Percentiles rank a stretch among this genome's conserved stretches.
Evolutionary conservation across 1,140 invertebrate genomes (phyloP).

Genomic region (Habropoda laboriosa): DNA sequence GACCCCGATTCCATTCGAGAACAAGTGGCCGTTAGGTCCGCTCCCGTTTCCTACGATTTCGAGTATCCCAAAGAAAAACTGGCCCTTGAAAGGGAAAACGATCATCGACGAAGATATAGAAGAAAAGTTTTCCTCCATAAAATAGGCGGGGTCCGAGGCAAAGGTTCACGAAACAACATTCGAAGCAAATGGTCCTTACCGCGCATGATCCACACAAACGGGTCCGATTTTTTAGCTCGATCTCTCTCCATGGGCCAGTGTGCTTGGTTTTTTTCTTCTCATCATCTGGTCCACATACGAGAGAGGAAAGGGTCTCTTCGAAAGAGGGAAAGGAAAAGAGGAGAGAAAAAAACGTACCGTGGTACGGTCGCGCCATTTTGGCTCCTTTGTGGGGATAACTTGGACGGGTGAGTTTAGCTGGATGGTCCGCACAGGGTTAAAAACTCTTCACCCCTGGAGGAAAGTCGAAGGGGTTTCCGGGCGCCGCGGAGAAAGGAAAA

Average conservation of each 20-base stretch:
- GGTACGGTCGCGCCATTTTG: slow-evolving; percentile 59
- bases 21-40: slow-evolving; percentile 63
- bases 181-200: neutral
- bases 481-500: slow-evolving; percentile 18
- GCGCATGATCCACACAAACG: slow-evolving; percentile 13
- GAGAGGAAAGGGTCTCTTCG: slow-evolving; percentile 28
- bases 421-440: slow-evolving; percentile 70
- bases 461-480: slow-evolving; percentile 55
- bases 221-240: slow-evolving; percentile 59
- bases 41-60: slow-evolving; percentile 52
- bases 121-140: slow-evolving; percentile 44
- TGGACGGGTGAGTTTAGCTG: slow-evolving; percentile 11
- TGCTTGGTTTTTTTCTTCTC: slow-evolving; percentile 18
- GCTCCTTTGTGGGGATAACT: slow-evolving; percentile 69
- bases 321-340: slow-evolving; percentile 23
- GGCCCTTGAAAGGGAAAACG: slow-evolving; percentile 39
- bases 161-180: neutral
- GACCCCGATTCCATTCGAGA: slow-evolving; percentile 55
- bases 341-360: slow-evolving; percentile 32
- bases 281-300: neutral
- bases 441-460: slow-evolving; percentile 71
- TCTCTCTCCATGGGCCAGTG: slow-evolving; percentile 8
- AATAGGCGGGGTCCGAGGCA: slow-evolving; percentile 15
- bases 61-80: slow-evolving; percentile 17
- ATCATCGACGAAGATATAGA: slow-evolving; percentile 48